Base-by-base conservation (phyloP, 2,797 vertebrate genomes). In the Pseudochaenichthys georgianus region DNA sequence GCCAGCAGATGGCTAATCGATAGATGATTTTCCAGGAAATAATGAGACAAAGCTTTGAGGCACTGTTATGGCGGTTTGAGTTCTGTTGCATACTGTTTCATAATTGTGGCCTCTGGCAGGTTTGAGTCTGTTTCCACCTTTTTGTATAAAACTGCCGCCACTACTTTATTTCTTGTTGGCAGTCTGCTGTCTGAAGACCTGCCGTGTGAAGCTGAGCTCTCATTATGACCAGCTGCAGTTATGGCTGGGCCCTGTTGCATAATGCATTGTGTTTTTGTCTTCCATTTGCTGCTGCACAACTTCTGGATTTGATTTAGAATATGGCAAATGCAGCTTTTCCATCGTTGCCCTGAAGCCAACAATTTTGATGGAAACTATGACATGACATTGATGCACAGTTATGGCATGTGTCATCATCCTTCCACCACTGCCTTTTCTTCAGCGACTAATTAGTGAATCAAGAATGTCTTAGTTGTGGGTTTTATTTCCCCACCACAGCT, bases 1-100 rank as follows among this genome's bases (percentile, higher is more conserved):
- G 80, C 86, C 83, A 90, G 83, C 75, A 75, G 66, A 82, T 58
- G 21, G 48, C 19, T 48, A 80, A 83, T 90, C 83, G 28, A 87
- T 91, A 63, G 53, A 84, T 82, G 38, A 70, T 86, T 86, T 91
- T 82, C 70, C 71, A 31, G 55, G 64, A 73, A 76, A 77, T 51
- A 67, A 73, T 73, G 13, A 53, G 69, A 58, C 53, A 61, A 34
- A 75, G 59, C 34, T 76, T 78, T 65, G 50, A 79, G 60, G 34
- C 64, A 53, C 55, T 72, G 64, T 23, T 5, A 15, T 5, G 15
- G 3, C 34, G 4, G 11, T 77, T 55, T 34, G 12, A 64, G 23
- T 57, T 54, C 15, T 70, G n/a, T 54, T 52, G 16, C 67, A 58
- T 28, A 60, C 48, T 1, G 46, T 77, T 43, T 69, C 55, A 69